Base-by-base conservation (phyloP, 1,140 invertebrate species). In the Heliconius eleuchia region DNA sequence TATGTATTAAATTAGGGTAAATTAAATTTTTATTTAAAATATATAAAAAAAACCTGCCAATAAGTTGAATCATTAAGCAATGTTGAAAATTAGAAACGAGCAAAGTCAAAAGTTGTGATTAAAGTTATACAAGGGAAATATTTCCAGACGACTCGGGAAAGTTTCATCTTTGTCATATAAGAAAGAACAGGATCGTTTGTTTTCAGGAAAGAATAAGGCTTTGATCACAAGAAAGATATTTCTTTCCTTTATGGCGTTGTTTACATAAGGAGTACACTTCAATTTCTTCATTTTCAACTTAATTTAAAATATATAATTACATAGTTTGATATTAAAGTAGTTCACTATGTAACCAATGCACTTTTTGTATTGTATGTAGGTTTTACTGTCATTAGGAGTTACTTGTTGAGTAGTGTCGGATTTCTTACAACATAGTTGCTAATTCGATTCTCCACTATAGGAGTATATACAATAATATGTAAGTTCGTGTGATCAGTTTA, bases 91-190 rank as follows among this genome's bases (percentile, higher is more conserved):
- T 80, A 80, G 79, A 76, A 80, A 37, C 72, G 39, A 37, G 60
- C 75, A n/a, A 80, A 80, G 75, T 77, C 71, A 73, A 76, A 76
- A 76, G 82, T 80, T 79, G 73, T 84, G 86, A 92, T 88, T 88
- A 90, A 89, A 91, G 86, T 91, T 88, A 87, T 83, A 88, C 86
- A 88, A 87, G 72, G 79, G 86, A 85, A 90, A 89, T 91, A 90
- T 92, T 91, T 86, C 86, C 82, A 87, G 84, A 86, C 86, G 85
- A 74, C 84, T 87, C 82, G 84, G 75, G 75, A 86, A 91, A 91
- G 83, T 89, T 92, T 88, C 84, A 85, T 87, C 89, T 89, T 92
- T 92, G 91, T 91, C 89, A 89, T 88, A 85, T 89, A 89, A 89
- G 89, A 89, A 88, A 91, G 82, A 85, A 85, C 85, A 88, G 85